Base-by-base conservation (phyloP, 2,888 invertebrate genomes). In the Calephelis perditalis region DNA sequence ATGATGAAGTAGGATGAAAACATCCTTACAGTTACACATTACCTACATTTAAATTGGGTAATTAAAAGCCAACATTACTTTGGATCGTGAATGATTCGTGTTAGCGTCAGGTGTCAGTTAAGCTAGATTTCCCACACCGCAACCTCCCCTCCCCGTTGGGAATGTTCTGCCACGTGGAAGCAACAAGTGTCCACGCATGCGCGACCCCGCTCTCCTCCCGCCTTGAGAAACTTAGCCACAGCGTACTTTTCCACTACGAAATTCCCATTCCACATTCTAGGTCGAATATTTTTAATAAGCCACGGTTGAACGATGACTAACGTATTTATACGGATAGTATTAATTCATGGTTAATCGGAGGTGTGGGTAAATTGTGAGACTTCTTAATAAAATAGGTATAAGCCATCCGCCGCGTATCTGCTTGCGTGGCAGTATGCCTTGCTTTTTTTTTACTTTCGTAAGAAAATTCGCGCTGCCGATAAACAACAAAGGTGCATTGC, bases 101-200 rank as follows among this genome's bases (percentile, higher is more conserved):
- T 36, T 35, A 59, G 54, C 59, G 54, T 54, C 59, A 59, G 59
- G 54, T 59, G 59, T 43, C 44, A 45, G 9, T 36, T 7, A 43
- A 44, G 15, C 35, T 15, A 47, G 35, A 44, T 35, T 54, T 59
- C 59, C 59, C 59, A 54, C 59, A 26, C 35, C 52, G 3, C 10
- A 52, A 36, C 52, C 54, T 45, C 58, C 15, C 12, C 59, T 58
- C 57, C 55, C 46, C 57, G 60, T 56, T 40, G 52, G n/a, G 36
- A 56, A 36, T 11, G 12, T 47, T 43, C 56, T 40, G 72, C 77
- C 84, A 84, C 82, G 84, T 82, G 82, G 79, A 76, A 74, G 82
- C 89, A 88, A 89, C 88, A 88, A 86, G 89, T 88, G 77, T 66
- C 67, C 61, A 73, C 86, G 86, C 88, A 82, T 79, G 86, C 86